Base-by-base conservation (phyloP, 2,888 invertebrate species). In the Dromius quadrimaculatus region DNA sequence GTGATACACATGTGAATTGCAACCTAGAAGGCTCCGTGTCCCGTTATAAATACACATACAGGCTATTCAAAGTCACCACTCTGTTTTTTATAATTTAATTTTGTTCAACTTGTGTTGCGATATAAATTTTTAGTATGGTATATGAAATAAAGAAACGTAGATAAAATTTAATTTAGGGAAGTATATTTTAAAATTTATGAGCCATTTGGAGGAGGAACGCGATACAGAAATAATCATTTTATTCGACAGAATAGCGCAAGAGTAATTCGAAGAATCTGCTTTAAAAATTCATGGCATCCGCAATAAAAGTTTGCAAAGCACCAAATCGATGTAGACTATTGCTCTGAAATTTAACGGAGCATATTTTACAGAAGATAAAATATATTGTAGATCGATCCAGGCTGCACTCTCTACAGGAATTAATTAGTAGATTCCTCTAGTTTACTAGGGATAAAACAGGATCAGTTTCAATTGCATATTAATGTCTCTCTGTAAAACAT, bases 291-390 rank as follows among this genome's bases (percentile, higher is more conserved):
- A 66, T 66, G 66, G 54, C 57, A 54, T 54, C 22, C 34, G 66
- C 54, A 66, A 66, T 59, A 59, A 68, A 64, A 32, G 64, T 50
- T 50, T 47, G 50, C 47, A 64, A 20, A 64, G 32, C 28, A 19
- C 19, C 45, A 68, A 59, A 68, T 68, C 59, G 45, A 68, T 68
- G 68, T 59, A 68, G 45, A 68, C 59, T 43, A 45, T 19, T 34
- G 28, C 43, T 34, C 43, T 68, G 45, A 68, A 68, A 68, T 68
- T 68, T 68, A 59, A 68, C 68, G 57, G 59, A 68, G 59, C 68
- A 59, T 68, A 68, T 68, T 68, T 68, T 68, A 68, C 68, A 68
- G 59, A 59, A 59, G 68, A 68, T 68, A n/a, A n/a, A n/a, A n/a
- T 68, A 68, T 59, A 23, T 59, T 36, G 32, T 4, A 32, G 5